Percentiles rank a stretch among this genome's conserved stretches.
phyloP scores from a whole-genome alignment of 2,888 invertebrate genomes.

The Galerucella nymphaeae region DNA sequence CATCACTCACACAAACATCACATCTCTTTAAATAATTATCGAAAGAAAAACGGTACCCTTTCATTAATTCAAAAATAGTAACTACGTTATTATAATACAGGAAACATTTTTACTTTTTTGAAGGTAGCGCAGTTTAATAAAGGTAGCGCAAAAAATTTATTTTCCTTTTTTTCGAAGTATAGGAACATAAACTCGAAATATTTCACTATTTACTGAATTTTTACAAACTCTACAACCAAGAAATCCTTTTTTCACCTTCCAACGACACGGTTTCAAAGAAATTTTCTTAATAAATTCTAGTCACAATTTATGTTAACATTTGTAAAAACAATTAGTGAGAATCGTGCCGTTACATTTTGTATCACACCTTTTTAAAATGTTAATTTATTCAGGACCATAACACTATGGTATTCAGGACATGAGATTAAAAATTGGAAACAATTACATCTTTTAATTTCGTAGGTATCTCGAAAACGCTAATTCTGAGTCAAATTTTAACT shows the following conservation, averaged over 20 bases:
- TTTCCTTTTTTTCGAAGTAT: no score
- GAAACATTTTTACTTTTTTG: no score
- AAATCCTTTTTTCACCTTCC: no score
- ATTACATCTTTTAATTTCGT: no score
- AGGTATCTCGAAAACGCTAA: no score
- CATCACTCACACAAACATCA: not conserved
- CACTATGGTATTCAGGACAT: not conserved
- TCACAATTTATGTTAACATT: conserved; percentile 24
- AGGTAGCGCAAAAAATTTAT: no score
- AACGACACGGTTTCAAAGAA: not conserved
- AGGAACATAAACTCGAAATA: no score
- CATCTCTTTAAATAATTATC: not conserved
- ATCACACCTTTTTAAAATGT: not conserved
- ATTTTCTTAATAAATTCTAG: conserved; percentile 12
- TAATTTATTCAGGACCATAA: conserved; percentile 25
- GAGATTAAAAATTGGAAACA: not conserved
- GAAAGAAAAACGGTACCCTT: not conserved
- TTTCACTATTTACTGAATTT: no score
- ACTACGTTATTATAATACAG: no score
- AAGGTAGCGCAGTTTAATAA: no score
- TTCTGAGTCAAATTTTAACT: no score
- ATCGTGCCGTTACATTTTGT: conserved; percentile 28
- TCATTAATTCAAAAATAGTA: not conserved
- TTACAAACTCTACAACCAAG: no score
- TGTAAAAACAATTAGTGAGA: conserved; percentile 28